These are phyloP conservation scores for Varanus salvator DNA, from an alignment of 2,113 vertebrate genomes.

Conservation along the genomic window DNA sequence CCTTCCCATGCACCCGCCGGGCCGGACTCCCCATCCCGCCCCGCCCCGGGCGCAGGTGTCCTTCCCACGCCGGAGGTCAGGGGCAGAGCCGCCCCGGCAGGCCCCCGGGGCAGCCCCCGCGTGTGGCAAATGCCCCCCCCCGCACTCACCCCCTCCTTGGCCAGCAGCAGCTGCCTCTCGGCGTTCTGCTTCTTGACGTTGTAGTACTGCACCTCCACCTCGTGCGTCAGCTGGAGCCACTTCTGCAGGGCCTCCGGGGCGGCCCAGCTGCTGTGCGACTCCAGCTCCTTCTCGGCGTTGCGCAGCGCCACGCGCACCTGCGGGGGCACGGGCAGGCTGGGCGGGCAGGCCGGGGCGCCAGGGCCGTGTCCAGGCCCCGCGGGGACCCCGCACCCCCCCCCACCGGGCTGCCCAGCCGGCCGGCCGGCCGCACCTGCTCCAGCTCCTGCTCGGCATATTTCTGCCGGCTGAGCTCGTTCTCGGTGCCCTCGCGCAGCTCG, in stretches of 20 bases:
- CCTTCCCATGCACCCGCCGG: too few relatives aligned
- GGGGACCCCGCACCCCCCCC: too few relatives aligned
- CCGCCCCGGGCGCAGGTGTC: too few relatives aligned
- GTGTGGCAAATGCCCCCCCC: too few relatives aligned
- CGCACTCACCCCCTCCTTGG: slow-evolving; percentile 93
- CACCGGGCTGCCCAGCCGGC: neutral
- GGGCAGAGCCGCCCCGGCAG: too few relatives aligned
- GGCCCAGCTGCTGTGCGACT: slow-evolving; percentile 91
- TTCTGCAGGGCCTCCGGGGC: slow-evolving; percentile 93
- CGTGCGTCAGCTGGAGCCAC: slow-evolving; percentile 98
- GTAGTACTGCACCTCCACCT: slow-evolving; percentile 98
- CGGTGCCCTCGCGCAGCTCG: slow-evolving; percentile 93
- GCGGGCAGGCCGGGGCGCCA: fast-evolving
- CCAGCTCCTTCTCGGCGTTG: slow-evolving; percentile 96
- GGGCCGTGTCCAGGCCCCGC: too few relatives aligned
- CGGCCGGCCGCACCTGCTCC: slow-evolving; percentile 84
- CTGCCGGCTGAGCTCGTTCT: slow-evolving; percentile 94
- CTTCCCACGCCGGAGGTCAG: too few relatives aligned
- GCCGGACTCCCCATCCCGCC: too few relatives aligned
- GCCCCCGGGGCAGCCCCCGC: too few relatives aligned
- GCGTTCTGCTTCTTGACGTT: slow-evolving; percentile 98
- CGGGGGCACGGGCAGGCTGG: fast-evolving
- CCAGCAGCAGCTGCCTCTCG: slow-evolving; percentile 92
- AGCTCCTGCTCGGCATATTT: slow-evolving; percentile 97
- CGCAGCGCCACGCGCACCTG: slow-evolving; percentile 96